Evolutionary conservation across 2,888 invertebrate genomes (phyloP).

Genomic region (Neocrepidodera transversa): DNA sequence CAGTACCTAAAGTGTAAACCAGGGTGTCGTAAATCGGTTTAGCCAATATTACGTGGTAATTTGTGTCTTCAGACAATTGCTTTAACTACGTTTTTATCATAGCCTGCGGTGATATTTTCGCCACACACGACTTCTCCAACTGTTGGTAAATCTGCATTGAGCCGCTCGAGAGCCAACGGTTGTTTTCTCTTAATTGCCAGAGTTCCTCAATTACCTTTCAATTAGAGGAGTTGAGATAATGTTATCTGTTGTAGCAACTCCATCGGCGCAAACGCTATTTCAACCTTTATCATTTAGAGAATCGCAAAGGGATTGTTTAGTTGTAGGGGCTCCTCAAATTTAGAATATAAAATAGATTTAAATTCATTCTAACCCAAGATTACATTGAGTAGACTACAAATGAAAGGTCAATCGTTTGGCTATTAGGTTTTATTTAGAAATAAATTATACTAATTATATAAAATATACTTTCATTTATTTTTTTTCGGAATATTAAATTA

Average conservation of each 20-base stretch:
- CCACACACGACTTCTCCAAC: constrained; percentile 55
- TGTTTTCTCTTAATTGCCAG: constrained; percentile 58
- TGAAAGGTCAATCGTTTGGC: no score
- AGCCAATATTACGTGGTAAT: constrained; percentile 55
- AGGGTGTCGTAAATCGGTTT: constrained; percentile 51
- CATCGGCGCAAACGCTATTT: constrained; percentile 35
- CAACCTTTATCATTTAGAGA: constrained; percentile 29
- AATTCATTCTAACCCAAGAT: constrained; percentile 7
- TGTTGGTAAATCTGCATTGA: constrained; percentile 56
- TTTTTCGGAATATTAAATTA: no score
- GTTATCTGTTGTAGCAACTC: constrained; percentile 58
- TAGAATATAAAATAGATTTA: constrained; percentile 22
- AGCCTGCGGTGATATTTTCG: constrained; percentile 54
- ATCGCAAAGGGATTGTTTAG: constrained; percentile 28
- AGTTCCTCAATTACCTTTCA: constrained; percentile 62
- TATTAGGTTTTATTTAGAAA: no score
- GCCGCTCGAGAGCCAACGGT: constrained; percentile 51
- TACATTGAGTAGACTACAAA: background rate
- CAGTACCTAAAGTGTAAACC: constrained; percentile 43
- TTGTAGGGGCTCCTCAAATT: constrained; percentile 5
- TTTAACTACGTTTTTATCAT: constrained; percentile 57
- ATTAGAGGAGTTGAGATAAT: constrained; percentile 59
- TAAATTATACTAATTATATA: no score
- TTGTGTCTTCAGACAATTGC: constrained; percentile 56
- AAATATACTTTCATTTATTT: no score